Evolutionary conservation across 2,888 invertebrate genomes (phyloP).

Genomic region (Cloeon dipterum): DNA sequence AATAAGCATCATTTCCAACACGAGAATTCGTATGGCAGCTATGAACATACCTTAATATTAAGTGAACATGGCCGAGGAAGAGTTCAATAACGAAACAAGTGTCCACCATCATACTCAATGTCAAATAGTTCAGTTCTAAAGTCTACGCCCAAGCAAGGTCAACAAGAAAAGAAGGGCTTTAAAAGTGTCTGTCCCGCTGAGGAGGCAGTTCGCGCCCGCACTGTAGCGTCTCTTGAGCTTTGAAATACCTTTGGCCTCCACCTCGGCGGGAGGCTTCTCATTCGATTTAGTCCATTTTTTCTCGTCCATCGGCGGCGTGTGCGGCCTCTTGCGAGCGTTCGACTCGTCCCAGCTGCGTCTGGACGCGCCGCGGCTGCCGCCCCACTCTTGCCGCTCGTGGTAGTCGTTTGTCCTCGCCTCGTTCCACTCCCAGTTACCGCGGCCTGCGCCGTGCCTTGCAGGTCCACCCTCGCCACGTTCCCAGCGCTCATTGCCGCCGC

Average conservation of each 20-base stretch:
- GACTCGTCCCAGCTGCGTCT: constrained; percentile 4
- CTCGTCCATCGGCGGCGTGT: constrained; percentile 8
- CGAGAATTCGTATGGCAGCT: no score
- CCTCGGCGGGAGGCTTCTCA: no score
- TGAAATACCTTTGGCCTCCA: constrained; percentile 3
- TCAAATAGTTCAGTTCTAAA: no score
- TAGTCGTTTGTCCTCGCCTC: constrained; percentile 8
- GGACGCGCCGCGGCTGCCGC: constrained; percentile 5
- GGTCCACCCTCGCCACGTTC: constrained; percentile 7
- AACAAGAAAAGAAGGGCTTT: no score
- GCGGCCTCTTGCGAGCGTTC: constrained; percentile 7
- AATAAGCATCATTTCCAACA: no score
- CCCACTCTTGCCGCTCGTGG: constrained; percentile 9
- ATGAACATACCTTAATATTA: no score
- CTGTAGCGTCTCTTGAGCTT: constrained; percentile 4
- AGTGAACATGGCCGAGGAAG: no score
- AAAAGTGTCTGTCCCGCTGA: constrained; percentile 15
- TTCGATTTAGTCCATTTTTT: background rate
- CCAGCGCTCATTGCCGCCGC: constrained; percentile 7
- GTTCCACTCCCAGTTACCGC: constrained; percentile 8
- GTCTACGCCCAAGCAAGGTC: no score
- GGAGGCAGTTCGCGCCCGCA: constrained; percentile 8
- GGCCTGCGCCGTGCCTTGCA: constrained; percentile 2
- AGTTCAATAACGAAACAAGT: no score
- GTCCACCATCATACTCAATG: no score